phyloP scores from a whole-genome alignment of 1,140 invertebrate genomes.

The Leptopilina boulardi region DNA sequence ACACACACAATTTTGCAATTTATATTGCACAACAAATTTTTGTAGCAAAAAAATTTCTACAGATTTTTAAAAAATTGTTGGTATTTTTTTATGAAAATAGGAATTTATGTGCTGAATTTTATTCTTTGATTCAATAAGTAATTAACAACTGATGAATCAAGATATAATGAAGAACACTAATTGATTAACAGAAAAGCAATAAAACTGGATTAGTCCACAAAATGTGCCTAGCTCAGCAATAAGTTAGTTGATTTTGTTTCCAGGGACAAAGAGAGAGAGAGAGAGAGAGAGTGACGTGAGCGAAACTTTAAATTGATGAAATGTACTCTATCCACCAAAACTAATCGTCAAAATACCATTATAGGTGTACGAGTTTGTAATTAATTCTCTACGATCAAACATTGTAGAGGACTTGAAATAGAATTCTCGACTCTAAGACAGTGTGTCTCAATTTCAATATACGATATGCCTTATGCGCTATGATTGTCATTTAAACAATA shows the following conservation, averaged over 20 bases:
- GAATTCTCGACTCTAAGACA: not conserved
- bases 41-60: too few relatives aligned
- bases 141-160: not conserved
- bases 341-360: slow-evolving; percentile 8
- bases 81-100: too few relatives aligned
- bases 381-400: slow-evolving; percentile 10
- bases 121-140: not conserved
- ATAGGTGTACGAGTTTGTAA: not conserved
- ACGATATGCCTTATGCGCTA: not conserved
- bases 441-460: not conserved
- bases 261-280: too few relatives aligned
- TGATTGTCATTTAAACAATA: not conserved
- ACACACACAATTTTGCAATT: not conserved
- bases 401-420: not conserved
- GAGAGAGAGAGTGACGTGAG: slow-evolving; percentile 10
- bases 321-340: not conserved
- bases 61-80: too few relatives aligned
- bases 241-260: slow-evolving; percentile 10
- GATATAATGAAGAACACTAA: not conserved
- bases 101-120: not conserved
- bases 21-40: not conserved
- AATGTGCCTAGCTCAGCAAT: not conserved
- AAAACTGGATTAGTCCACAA: not conserved
- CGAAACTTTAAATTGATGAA: slow-evolving; percentile 14
- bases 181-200: not conserved